Percentiles rank a stretch among this genome's conserved stretches.
Evolutionary conservation across 2,113 vertebrate genomes (phyloP).

Genomic region (Albula glossodonta): DNA sequence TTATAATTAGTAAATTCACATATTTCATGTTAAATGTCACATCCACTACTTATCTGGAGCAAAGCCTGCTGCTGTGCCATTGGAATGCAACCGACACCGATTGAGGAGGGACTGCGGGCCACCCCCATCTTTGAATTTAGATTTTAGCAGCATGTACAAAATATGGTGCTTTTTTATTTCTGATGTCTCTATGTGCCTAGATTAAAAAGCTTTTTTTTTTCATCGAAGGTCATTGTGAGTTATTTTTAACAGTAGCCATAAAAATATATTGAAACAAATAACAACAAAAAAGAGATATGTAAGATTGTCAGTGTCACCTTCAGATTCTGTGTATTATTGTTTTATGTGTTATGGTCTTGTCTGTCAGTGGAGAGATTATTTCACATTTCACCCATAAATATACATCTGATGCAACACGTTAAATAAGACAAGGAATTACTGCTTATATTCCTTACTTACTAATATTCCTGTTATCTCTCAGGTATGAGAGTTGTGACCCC

Average conservation of each 20-base stretch:
- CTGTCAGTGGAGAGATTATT: no score
- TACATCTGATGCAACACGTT: no score
- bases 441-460: no score
- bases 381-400: neutral
- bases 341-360: neutral
- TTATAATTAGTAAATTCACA: slow-evolving; percentile 16
- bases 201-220: neutral
- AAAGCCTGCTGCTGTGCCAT: neutral
- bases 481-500: no score
- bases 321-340: neutral
- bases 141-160: neutral
- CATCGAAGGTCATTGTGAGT: neutral
- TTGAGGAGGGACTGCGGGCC: neutral
- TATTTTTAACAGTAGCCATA: neutral
- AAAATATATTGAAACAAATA: neutral
- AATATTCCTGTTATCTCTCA: no score
- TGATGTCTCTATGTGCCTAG: neutral
- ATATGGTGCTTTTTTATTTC: neutral
- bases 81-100: neutral
- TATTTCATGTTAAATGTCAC: neutral
- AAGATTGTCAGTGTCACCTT: neutral
- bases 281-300: neutral
- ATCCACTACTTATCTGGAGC: neutral
- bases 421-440: no score
- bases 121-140: neutral